Conservation (phyloP, 2,113 vertebrate genomes). For the Melanocharis versteri region DNA sequence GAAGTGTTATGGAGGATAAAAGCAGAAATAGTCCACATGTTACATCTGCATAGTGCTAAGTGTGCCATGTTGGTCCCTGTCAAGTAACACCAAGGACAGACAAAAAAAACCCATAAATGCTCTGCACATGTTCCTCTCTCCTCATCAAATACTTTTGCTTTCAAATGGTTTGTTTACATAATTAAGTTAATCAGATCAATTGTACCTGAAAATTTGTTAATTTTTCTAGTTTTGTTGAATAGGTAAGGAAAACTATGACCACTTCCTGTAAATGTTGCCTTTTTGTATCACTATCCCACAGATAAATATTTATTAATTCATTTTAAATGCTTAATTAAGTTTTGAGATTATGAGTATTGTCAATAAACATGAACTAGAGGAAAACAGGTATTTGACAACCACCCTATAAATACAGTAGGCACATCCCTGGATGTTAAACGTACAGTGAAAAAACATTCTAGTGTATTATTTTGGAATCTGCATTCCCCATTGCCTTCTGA, state of each 20-base stretch:
- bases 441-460: background rate
- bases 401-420: background rate
- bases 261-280: background rate
- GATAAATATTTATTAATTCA: background rate
- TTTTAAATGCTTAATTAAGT: background rate
- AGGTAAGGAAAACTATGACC: background rate
- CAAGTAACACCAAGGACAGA: background rate
- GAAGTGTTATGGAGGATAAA: background rate
- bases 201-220: background rate
- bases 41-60: background rate
- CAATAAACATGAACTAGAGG: background rate
- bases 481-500: background rate
- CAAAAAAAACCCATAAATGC: background rate
- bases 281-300: background rate
- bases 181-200: background rate
- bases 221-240: background rate
- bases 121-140: background rate
- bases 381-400: background rate
- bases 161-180: background rate
- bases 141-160: background rate
- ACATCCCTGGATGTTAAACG: background rate
- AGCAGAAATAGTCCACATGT: background rate
- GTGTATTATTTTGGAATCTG: background rate
- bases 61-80: background rate
- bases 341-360: background rate